Evolutionary conservation across 2,888 invertebrate genomes (phyloP), one percentile per base, ranked within the genome.

Genomic region (Amphipyra berbera): DNA sequence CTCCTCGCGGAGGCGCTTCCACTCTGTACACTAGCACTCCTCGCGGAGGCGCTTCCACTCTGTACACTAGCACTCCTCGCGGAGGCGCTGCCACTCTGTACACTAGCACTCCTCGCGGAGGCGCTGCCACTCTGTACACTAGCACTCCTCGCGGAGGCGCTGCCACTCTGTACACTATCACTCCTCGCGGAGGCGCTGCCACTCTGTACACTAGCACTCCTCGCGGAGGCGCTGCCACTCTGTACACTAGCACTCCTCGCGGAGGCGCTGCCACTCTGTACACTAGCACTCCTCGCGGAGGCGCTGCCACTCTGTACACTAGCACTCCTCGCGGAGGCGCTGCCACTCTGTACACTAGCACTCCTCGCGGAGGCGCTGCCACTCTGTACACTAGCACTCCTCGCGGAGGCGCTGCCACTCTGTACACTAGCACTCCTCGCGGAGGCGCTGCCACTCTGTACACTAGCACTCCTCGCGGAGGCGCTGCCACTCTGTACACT

Each of bases 1-100:
- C 30, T 30, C 21, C 30, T 30, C 30, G 30, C 30, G 30, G 30
- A 30, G 30, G 21, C 21, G 21, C 1, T n/a, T 1, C 21, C 21
- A 21, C 21, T 21, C 21, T 21, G 21, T 13, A 47, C 7, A 13
- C 30, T 6, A 6, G 13, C 47, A 33, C 35, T 47, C 35, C 21
- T 33, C 47, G 9, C 47, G 30, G 42, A 15, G 49, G 42, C 8
- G 48, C 35, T n/a, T n/a, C 42, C 38, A 5, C 38, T 38, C 38
- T 38, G 5, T n/a, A n/a, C n/a, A n/a, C 38, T 0, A n/a, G 38
- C 38, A 12, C 12, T n/a, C 10, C n/a, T 12, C 38, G 5, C 38
- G 38, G 38, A 38, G 38, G 38, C 38, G 38, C n/a, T n/a, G 12
- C n/a, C 38, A 6, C 38, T n/a, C 38, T 38, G 12, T 38, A 12